Percentiles rank a stretch among this genome's conserved stretches.
Conservation (phyloP, 2,113 vertebrate species). For the Peromyscus polionotus region DNA sequence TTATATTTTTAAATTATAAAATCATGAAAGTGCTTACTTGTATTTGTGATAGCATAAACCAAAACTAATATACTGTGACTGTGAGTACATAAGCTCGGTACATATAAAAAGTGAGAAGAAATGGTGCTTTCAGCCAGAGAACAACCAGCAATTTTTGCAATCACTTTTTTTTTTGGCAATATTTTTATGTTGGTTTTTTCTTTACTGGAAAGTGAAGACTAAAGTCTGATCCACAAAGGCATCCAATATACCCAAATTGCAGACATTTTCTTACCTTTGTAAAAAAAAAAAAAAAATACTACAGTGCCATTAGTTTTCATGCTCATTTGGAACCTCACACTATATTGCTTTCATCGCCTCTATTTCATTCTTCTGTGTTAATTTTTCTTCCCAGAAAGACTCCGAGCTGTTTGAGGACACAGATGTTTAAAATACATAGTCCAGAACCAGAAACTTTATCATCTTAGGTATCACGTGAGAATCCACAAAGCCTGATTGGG, state of each 20-base stretch:
- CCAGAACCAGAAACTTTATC: background rate
- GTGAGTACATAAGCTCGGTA: background rate
- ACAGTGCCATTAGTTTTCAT: background rate
- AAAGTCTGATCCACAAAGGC: background rate
- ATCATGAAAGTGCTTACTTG: background rate
- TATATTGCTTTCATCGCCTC: background rate
- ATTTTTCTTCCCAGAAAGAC: slow-evolving; percentile 21
- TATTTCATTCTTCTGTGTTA: background rate
- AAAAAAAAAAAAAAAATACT: background rate
- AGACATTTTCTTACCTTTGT: slow-evolving; percentile 24
- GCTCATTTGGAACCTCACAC: background rate
- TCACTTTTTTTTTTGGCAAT: background rate
- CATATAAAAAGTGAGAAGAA: slow-evolving; percentile 1
- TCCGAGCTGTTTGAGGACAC: background rate
- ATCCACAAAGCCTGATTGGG: background rate
- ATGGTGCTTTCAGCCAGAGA: background rate
- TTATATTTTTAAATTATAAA: slow-evolving; percentile 17
- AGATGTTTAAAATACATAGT: slow-evolving; percentile 29
- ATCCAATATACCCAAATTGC: background rate
- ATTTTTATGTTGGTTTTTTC: slow-evolving; percentile 6
- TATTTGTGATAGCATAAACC: background rate
- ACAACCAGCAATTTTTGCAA: slow-evolving; percentile 21
- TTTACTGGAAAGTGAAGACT: slow-evolving; percentile 10
- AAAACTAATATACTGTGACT: background rate
- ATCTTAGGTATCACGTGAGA: background rate